These are phyloP conservation scores for Ligdia adustata DNA, from an alignment of 2,888 invertebrate genomes.

Conservation along the genomic window DNA sequence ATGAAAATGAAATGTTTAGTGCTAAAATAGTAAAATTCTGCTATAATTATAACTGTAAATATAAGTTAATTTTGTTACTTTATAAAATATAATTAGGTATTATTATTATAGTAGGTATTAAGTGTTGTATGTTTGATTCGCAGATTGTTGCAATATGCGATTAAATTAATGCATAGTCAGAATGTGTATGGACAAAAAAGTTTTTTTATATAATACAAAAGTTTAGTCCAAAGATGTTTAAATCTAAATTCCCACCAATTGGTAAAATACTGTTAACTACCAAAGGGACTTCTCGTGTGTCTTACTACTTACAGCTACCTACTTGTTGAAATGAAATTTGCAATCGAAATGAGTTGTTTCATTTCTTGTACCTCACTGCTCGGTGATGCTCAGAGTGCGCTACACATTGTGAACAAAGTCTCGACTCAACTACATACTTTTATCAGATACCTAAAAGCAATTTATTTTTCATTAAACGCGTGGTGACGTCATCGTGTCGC, in stretches of 20 bases:
- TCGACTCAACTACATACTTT: neutral
- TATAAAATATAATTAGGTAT: slow-evolving; percentile 80
- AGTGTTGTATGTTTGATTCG: slow-evolving; percentile 84
- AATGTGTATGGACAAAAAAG: slow-evolving; percentile 73
- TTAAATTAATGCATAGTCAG: slow-evolving; percentile 77
- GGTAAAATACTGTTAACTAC: slow-evolving; percentile 67
- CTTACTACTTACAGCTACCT: slow-evolving; percentile 38
- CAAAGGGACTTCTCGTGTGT: slow-evolving; percentile 62
- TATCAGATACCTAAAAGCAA: slow-evolving; percentile 29
- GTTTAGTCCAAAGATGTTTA: slow-evolving; percentile 77
- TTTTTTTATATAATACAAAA: slow-evolving; percentile 61
- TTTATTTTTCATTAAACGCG: slow-evolving; percentile 52
- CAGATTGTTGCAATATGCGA: slow-evolving; percentile 81
- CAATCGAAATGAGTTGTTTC: slow-evolving; percentile 18
- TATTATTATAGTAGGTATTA: slow-evolving; percentile 79
- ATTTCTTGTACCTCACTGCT: slow-evolving; percentile 10
- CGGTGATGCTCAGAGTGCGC: neutral
- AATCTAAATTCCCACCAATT: slow-evolving; percentile 78
- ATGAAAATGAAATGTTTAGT: slow-evolving; percentile 59
- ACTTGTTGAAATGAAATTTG: slow-evolving; percentile 34
- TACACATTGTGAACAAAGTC: neutral
- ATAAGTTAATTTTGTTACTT: slow-evolving; percentile 84
- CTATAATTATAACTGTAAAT: slow-evolving; percentile 82
- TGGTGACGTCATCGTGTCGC: slow-evolving; percentile 75
- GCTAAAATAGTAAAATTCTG: slow-evolving; percentile 79